Evolutionary conservation across 2,888 invertebrate genomes (phyloP), one percentile per base, ranked within the genome.

Genomic region (Eremobia ochroleuca): DNA sequence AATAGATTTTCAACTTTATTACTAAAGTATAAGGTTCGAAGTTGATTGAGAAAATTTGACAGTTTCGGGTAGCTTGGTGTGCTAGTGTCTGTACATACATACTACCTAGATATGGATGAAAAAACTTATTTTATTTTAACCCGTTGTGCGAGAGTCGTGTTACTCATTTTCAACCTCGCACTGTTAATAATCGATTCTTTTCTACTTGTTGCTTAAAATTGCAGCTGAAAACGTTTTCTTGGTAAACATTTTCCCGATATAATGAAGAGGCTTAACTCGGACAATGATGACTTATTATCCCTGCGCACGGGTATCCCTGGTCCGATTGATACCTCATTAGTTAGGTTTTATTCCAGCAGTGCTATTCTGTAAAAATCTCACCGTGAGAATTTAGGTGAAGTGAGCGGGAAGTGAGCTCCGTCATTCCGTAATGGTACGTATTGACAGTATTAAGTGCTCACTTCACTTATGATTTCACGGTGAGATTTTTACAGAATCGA

Each of bases 171-270:
- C 28, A 49, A 62, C 31, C 66, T n/a, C 68, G 31, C 28, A 82
- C 65, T 80, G 82, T 82, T 70, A 28, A 82, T 82, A 82, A 77
- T 81, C 77, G 70, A 81, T 82, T 77, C 34, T 61, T 67, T 77
- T 40, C 28, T 58, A 55, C 52, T 77, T 82, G 59, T 70, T 28
- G 55, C 69, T 80, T 65, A 6, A 69, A 82, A 80, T 76, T 76
- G 46, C 80, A 69, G 15, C 15, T 66, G 55, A 77, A 66, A 81
- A 43, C 34, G 58, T 68, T 75, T 67, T 76, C 34, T 59, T 43
- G 58, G 52, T 68, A 74, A 76, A 25, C 49, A 65, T 71, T 73
- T 52, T 34, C 55, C 18, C n/a, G 40, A 3, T 73, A 13, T 64
- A 67, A 67, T 58, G 76, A 81, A 76, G 31, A 67, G 62, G 55